Base-by-base conservation (phyloP, 1,140 invertebrate species). In the Atopsyche davidsoni region DNA sequence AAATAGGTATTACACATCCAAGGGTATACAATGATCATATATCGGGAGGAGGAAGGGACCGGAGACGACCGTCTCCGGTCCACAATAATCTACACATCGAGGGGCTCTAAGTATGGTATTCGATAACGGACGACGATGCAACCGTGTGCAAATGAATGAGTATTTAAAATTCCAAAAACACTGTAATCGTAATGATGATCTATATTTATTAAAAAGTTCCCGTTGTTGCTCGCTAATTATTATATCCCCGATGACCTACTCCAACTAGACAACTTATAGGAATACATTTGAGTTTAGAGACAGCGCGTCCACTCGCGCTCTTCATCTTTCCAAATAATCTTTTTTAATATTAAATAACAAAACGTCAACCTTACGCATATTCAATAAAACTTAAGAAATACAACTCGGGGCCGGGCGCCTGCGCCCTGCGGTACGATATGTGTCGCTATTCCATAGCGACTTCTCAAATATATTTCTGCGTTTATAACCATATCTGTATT, bases 1-100 rank as follows among this genome's bases (percentile, higher is more conserved):
- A 53, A 42, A 47, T 53, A 53, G 24, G 51, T 44, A 52, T 52
- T 46, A 45, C 44, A 52, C 50, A 52, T 52, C 41, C 36, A 52
- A 52, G 34, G 42, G 28, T 45, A 51, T 51, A 51, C 40, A 43
- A 51, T 51, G 48, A 51, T 45, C 49, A 51, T 51, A 21, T 46
- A 40, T 41, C 28, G 25, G 28, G 35, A 7, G 24, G 23, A 35
- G 42, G 39, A 17, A 16, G 11, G 14, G 22, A 19, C 18, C n/a
- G n/a, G 24, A 14, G 18, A 22, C 38, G 32, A 39, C 22, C 38
- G 18, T 38, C 24, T 52, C 35, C 13, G 4, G 14, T 34, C 24
- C 22, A 9, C 17, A 6, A 16, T 40, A 40, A 43, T 23, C 36
- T 43, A 43, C 24, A 43, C 41, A 43, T 43, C 24, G 22, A 43